These are phyloP conservation scores for Ptychochromis oligacanthus DNA, from an alignment of 2,113 vertebrate species.

Conservation along the genomic window DNA sequence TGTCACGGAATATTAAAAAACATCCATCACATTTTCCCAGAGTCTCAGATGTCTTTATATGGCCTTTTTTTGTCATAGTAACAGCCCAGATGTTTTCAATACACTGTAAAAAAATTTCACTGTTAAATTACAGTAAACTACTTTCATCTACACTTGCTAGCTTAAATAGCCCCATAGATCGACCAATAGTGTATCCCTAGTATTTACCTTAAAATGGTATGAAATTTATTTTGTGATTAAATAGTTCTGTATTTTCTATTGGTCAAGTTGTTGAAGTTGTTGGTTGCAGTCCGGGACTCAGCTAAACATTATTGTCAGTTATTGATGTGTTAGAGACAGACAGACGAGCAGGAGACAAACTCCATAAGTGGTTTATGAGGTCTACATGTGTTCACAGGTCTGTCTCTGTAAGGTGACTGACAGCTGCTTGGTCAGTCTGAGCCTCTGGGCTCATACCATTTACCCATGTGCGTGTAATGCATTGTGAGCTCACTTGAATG, in stretches of 20 bases:
- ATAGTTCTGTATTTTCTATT: background rate
- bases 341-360: background rate
- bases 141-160: background rate
- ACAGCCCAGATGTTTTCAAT: background rate
- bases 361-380: background rate
- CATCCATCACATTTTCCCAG: background rate
- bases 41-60: background rate
- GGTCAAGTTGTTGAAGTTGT: rapidly evolving
- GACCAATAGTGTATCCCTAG: too few species aligned
- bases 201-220: background rate
- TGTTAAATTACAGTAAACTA: background rate
- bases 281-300: too few species aligned
- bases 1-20: background rate
- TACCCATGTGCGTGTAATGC: constrained; percentile 1
- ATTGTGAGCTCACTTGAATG: background rate
- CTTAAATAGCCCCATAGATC: background rate
- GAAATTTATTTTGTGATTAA: background rate
- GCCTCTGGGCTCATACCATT: background rate
- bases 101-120: too few species aligned
- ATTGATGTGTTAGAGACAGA: too few species aligned
- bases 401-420: constrained; percentile 17
- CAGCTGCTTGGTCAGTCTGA: constrained; percentile 8
- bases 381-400: background rate
- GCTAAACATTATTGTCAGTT: too few species aligned
- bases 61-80: background rate